phyloP scores from a whole-genome alignment of 2,797 vertebrate genomes.

The Manis pentadactyla region DNA sequence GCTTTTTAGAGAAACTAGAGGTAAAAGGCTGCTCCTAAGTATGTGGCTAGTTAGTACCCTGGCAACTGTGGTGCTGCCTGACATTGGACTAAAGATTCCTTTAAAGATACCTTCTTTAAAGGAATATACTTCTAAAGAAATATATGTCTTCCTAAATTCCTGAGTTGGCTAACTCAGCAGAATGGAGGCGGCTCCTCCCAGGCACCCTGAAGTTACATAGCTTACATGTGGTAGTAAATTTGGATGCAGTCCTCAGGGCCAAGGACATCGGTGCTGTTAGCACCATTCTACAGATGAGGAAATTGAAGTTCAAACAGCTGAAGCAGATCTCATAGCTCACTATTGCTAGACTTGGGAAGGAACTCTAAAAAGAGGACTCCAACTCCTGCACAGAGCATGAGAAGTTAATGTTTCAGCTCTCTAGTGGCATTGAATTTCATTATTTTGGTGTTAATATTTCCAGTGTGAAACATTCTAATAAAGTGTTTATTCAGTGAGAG shows the following conservation, averaged over 20 bases:
- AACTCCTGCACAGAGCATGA: background rate
- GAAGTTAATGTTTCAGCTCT: conserved; percentile 36
- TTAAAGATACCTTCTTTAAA: background rate
- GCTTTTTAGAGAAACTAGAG: background rate
- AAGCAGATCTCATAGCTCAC: background rate
- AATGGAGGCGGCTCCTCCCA: background rate
- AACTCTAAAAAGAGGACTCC: background rate
- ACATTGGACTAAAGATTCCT: background rate
- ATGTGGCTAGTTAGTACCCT: background rate
- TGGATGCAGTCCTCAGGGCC: background rate
- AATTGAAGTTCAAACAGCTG: background rate
- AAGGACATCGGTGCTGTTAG: background rate
- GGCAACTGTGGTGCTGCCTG: background rate
- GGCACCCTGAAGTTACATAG: background rate
- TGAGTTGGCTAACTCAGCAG: background rate
- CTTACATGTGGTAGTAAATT: background rate
- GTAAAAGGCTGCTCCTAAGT: background rate
- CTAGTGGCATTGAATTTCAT: conserved; percentile 58
- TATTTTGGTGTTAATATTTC: conserved; percentile 76
- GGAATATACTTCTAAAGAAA: too few relatives aligned
- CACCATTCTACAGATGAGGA: background rate
- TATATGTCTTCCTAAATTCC: background rate
- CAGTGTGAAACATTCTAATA: conserved; percentile 69
- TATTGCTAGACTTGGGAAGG: background rate
- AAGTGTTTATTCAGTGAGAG: conserved; percentile 71